Percentiles rank a stretch among this genome's conserved stretches.
Evolutionary conservation across 2,797 vertebrate species (phyloP).

Genomic region (Bradypus variegatus): DNA sequence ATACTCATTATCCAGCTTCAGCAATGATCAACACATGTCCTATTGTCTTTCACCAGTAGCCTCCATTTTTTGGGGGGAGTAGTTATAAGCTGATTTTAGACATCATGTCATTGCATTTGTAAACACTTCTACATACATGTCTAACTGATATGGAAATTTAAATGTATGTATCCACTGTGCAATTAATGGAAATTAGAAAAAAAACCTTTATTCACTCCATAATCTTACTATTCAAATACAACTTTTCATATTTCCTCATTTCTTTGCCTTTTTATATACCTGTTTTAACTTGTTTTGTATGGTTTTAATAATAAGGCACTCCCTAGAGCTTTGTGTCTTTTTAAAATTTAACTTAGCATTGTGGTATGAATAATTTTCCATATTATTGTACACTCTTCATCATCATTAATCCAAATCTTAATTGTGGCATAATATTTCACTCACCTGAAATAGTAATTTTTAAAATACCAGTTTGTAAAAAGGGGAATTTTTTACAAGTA

Average conservation of each 20-base stretch:
- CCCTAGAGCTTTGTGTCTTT: not conserved
- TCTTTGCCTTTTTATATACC: not conserved
- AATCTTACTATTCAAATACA: not conserved
- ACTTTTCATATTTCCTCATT: not conserved
- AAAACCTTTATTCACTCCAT: not conserved
- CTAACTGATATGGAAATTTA: not conserved
- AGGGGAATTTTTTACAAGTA: not conserved
- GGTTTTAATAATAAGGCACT: not conserved
- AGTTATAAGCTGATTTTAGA: slow-evolving; percentile 6
- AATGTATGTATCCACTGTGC: not conserved
- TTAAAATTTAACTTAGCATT: not conserved
- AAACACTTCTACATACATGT: not conserved
- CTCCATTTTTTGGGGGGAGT: not conserved
- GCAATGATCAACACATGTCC: not conserved
- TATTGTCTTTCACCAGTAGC: not conserved
- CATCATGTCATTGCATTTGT: not conserved
- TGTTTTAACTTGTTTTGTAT: not conserved
- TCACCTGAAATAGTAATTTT: slow-evolving; percentile 9
- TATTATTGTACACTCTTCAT: not conserved
- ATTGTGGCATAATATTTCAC: not conserved
- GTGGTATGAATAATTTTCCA: not conserved
- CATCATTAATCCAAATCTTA: not conserved
- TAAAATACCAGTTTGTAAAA: slow-evolving; percentile 20
- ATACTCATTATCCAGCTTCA: not conserved
- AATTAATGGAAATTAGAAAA: not conserved